Evolutionary conservation across 2,888 invertebrate genomes (phyloP).

Genomic region (Lycia hirtaria): DNA sequence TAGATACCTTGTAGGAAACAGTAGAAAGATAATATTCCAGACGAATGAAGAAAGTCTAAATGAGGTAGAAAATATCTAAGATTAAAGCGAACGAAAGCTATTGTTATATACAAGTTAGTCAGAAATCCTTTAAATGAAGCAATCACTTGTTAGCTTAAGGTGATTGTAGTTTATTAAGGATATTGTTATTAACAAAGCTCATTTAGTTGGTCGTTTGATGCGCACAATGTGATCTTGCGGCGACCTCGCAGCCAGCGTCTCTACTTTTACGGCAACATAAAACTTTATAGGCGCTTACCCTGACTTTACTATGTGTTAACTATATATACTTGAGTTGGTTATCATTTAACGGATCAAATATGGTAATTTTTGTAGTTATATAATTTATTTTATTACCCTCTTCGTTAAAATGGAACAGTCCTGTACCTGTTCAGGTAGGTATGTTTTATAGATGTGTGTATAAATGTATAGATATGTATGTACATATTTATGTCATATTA

Average conservation of each 20-base stretch:
- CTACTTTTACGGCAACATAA: slow-evolving; percentile 61
- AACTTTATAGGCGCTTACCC: slow-evolving; percentile 60
- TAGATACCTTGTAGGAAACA: too few species aligned
- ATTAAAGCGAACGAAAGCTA: too few species aligned
- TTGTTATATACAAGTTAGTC: too few species aligned
- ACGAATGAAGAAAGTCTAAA: too few species aligned
- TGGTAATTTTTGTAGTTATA: slow-evolving; percentile 22
- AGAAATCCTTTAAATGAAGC: slow-evolving; percentile 3
- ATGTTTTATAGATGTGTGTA: too few species aligned
- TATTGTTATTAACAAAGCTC: slow-evolving; percentile 47
- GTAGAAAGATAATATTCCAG: too few species aligned
- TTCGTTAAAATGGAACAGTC: background rate
- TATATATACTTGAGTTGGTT: slow-evolving; percentile 54
- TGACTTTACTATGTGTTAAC: slow-evolving; percentile 61
- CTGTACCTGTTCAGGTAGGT: too few species aligned
- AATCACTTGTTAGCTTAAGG: slow-evolving; percentile 23
- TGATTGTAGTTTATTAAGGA: slow-evolving; percentile 42
- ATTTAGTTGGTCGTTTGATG: slow-evolving; percentile 48
- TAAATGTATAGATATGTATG: too few species aligned
- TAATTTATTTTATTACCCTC: background rate
- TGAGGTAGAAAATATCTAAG: background rate
- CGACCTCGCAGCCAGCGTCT: slow-evolving; percentile 50
- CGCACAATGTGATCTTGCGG: slow-evolving; percentile 54
- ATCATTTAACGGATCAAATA: slow-evolving; percentile 32
- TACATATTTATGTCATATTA: too few species aligned